Base-by-base conservation (phyloP, 2,888 invertebrate genomes). In the Lycia hirtaria region DNA sequence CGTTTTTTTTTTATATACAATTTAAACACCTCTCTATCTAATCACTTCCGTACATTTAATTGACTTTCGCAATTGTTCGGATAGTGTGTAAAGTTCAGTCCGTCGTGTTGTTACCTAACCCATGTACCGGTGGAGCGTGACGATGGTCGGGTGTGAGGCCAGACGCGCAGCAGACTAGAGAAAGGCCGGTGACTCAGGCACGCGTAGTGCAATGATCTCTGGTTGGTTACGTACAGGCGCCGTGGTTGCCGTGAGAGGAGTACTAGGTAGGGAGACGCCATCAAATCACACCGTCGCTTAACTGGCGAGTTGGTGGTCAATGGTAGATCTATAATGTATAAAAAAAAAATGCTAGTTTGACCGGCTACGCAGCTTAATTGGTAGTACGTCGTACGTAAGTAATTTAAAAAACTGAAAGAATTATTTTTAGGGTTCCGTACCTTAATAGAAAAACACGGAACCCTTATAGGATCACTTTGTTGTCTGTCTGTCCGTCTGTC, bases 151-250 rank as follows among this genome's bases (percentile, higher is more conserved):
- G 58, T 52, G 57, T 47, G 62, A 56, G 64, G 73, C 80, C 83
- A 87, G 87, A 87, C 87, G 74, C 70, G 62, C 74, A 64, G 78
- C 71, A 87, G 87, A 87, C 87, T 77, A 77, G 86, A 83, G 88
- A 88, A 89, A 88, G 88, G 84, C 80, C 80, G 62, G 62, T 78
- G 80, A 80, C 69, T 81, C 79, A 75, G 64, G 62, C 47, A 56
- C 62, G 56, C 61, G 57, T 50, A 47, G 72, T 71, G 72, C 79
- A 73, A 72, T 80, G 83, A 79, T 79, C 83, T 72, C 65, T n/a
- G 41, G 62, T 65, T 65, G 56, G 74, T 75, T 75, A 71, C 78
- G 70, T 75, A 17, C n/a, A n/a, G n/a, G n/a, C n/a, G n/a, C 17
- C 17, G 9, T 17, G 59, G 55, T 57, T 22, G 44, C 12, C 17